Evolutionary conservation across 2,797 vertebrate species (phyloP).

Genomic region (Rhincodon typus): DNA sequence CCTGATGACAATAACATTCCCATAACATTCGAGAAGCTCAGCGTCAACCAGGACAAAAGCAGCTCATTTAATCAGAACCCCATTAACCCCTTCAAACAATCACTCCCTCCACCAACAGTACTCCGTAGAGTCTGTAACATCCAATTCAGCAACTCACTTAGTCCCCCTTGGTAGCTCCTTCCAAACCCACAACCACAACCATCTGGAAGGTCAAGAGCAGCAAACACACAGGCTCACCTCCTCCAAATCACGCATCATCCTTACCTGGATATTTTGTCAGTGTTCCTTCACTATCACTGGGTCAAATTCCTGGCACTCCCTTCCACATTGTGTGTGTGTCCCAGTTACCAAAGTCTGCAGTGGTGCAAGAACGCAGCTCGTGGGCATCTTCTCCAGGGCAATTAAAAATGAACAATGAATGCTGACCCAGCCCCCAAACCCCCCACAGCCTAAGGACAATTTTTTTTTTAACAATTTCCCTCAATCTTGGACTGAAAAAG

Average conservation of each 20-base stretch:
- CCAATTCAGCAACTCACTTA: not conserved
- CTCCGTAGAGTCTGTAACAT: not conserved
- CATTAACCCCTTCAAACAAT: not conserved
- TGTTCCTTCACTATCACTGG: not conserved
- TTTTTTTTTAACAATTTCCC: too few relatives aligned
- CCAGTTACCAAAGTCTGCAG: too few relatives aligned
- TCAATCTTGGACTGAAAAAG: not conserved
- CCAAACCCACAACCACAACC: not conserved
- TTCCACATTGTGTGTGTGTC: not conserved
- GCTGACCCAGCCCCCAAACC: too few relatives aligned
- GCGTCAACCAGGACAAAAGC: not conserved
- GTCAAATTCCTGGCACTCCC: not conserved
- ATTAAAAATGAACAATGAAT: too few relatives aligned
- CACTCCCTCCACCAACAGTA: not conserved
- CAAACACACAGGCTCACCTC: not conserved
- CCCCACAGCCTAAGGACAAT: too few relatives aligned
- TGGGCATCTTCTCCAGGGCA: too few relatives aligned
- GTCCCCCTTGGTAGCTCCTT: not conserved
- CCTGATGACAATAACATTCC: too few relatives aligned
- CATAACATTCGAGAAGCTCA: not conserved
- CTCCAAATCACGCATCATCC: not conserved
- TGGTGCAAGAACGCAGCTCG: too few relatives aligned
- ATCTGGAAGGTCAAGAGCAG: not conserved
- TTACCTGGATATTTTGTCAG: not conserved
- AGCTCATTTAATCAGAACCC: not conserved